Conservation (phyloP, 2,113 vertebrate genomes). For the Macquaria ambigua region DNA sequence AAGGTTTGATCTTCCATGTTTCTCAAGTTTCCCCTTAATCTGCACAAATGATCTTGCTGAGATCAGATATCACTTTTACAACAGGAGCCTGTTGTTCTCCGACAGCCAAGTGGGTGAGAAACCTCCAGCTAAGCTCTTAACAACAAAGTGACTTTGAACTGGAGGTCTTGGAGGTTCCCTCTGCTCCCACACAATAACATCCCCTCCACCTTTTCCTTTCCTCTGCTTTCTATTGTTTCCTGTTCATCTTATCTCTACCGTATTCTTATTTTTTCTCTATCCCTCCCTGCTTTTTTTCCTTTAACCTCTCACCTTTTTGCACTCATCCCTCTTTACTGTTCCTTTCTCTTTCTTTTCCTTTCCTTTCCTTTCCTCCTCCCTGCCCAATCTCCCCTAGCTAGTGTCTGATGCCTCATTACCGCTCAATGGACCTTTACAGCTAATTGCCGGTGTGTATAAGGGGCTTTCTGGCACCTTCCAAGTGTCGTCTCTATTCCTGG, state of each 20-base stretch:
- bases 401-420: conserved; percentile 54
- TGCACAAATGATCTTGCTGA: conserved; percentile 67
- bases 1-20: conserved; percentile 59
- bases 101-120: conserved; percentile 59
- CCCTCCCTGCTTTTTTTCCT: not conserved
- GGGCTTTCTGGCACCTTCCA: conserved; percentile 44
- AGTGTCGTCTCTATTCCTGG: conserved; percentile 52
- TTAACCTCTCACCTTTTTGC: not conserved
- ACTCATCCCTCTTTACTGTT: not conserved
- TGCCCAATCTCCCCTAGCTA: not conserved
- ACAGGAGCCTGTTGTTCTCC: conserved; percentile 44
- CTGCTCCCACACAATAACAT: conserved; percentile 8
- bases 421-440: conserved; percentile 60
- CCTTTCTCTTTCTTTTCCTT: not conserved
- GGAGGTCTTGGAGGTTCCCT: conserved; percentile 36
- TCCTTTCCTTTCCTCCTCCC: not conserved
- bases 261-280: not conserved
- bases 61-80: conserved; percentile 64
- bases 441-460: conserved; percentile 68
- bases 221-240: conserved; percentile 17
- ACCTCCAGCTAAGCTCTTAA: conserved; percentile 63
- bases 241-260: not conserved
- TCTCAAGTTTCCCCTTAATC: conserved; percentile 62
- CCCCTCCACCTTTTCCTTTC: not conserved
- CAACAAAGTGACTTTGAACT: conserved; percentile 65